Base-by-base conservation (phyloP, 2,797 vertebrate genomes). In the Masticophis lateralis region DNA sequence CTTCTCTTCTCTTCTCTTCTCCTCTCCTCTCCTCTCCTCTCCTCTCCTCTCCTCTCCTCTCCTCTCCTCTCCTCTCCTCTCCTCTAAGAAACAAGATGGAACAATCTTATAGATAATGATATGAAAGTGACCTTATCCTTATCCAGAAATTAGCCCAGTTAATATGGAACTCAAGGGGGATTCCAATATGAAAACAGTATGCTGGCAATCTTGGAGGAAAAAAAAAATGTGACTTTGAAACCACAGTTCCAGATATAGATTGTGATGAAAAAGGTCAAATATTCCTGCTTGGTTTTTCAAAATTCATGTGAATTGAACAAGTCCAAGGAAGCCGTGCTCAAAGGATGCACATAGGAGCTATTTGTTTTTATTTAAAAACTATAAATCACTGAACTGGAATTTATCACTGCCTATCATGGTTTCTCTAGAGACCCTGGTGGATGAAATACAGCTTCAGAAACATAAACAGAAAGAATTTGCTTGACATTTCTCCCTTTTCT, bases 291-390 rank as follows among this genome's bases (percentile, higher is more conserved):
- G 27, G 66, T 60, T 51, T 56, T 79, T 92, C 20, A 79, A 92
- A 89, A 60, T 90, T 83, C 88, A 92, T 89, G 60, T 92, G 55
- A 28, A 55, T 88, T 88, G 74, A 92, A 53, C 69, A 57, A 51
- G 18, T 89, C 66, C 57, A 89, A 60, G 74, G 56, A 87, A 90
- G 89, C 27, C 43, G 7, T 90, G 92, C 89, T 90, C 60, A 90
- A 86, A 93, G n/a, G 90, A 90, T 69, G 89, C 92, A 55, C 89
- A 93, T 53, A 93, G 89, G 79, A 61, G 66, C 92, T 61, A 93
- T 93, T 93, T 93, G 89, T 90, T 93, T 87, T 69, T 93, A 93
- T 93, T 90, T 61, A 87, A 93, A 90, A 51, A 66, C 83, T 87
- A 90, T 93, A 93, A 93, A 93, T 90, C 89, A 90, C 51, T 25